Evolutionary conservation across 2,113 vertebrate genomes (phyloP).

Genomic region (Danionella cerebrum): DNA sequence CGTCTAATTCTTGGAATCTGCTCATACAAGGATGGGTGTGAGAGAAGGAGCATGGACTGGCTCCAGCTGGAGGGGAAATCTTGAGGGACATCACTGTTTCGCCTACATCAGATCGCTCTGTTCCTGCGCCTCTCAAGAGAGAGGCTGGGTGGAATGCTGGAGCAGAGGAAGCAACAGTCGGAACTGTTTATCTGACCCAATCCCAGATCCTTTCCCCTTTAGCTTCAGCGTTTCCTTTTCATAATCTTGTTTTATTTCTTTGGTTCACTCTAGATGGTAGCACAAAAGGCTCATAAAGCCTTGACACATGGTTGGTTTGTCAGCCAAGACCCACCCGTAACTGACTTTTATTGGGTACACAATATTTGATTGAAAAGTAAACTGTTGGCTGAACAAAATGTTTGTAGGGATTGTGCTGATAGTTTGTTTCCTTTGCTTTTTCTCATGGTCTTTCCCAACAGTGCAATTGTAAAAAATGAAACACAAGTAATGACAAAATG

Average conservation of each 20-base stretch:
- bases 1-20: conserved; percentile 1
- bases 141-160: conserved; percentile 12
- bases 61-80: not conserved
- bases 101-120: conserved; percentile 6
- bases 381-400: not conserved
- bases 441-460: not conserved
- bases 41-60: not conserved
- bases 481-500: too few species aligned
- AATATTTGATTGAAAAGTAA: not conserved
- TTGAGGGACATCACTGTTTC: conserved; percentile 5
- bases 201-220: not conserved
- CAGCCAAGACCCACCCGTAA: not conserved
- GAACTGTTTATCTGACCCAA: conserved; percentile 23
- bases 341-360: not conserved
- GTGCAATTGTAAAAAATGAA: not conserved
- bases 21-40: not conserved
- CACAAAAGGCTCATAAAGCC: not conserved
- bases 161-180: conserved; percentile 29
- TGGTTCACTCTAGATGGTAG: not conserved
- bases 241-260: not conserved
- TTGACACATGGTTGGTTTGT: not conserved
- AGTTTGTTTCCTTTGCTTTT: not conserved
- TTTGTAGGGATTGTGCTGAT: not conserved
- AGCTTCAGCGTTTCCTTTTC: not conserved
- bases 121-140: conserved; percentile 13